These are phyloP conservation scores for Mylabris phalerata DNA, from an alignment of 1,140 invertebrate species.

Conservation along the genomic window DNA sequence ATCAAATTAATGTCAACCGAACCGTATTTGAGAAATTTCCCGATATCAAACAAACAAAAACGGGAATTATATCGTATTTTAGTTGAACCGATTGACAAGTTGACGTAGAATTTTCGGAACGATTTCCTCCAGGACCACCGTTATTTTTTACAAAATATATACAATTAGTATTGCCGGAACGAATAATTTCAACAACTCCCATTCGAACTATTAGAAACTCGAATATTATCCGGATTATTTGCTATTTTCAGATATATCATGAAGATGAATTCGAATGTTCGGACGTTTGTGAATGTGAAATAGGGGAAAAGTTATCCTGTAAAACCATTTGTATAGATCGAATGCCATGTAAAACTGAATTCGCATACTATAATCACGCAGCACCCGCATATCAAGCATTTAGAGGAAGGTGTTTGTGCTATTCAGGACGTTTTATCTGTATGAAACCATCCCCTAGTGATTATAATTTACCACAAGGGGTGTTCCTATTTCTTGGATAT, in stretches of 20 bases:
- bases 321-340: conserved; percentile 79
- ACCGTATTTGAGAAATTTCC: too few species aligned
- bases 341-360: conserved; percentile 74
- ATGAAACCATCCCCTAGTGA: conserved; percentile 77
- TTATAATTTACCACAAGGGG: conserved; percentile 70
- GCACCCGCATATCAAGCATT: conserved; percentile 83
- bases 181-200: too few species aligned
- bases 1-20: too few species aligned
- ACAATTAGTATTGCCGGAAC: too few species aligned
- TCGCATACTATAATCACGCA: conserved; percentile 82
- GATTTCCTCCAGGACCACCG: too few species aligned
- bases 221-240: conserved; percentile 7
- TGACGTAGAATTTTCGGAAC: too few species aligned
- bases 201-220: neutral
- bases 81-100: too few species aligned
- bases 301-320: conserved; percentile 68
- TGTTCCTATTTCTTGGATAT: conserved; percentile 82
- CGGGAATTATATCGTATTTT: too few species aligned
- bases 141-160: too few species aligned
- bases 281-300: conserved; percentile 71
- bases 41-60: too few species aligned
- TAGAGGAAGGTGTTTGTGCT: conserved; percentile 80
- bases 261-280: conserved; percentile 78
- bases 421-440: conserved; percentile 83
- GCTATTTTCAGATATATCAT: conserved; percentile 64